phyloP scores from a whole-genome alignment of 2,113 vertebrate genomes.

The Engystomops pustulosus region DNA sequence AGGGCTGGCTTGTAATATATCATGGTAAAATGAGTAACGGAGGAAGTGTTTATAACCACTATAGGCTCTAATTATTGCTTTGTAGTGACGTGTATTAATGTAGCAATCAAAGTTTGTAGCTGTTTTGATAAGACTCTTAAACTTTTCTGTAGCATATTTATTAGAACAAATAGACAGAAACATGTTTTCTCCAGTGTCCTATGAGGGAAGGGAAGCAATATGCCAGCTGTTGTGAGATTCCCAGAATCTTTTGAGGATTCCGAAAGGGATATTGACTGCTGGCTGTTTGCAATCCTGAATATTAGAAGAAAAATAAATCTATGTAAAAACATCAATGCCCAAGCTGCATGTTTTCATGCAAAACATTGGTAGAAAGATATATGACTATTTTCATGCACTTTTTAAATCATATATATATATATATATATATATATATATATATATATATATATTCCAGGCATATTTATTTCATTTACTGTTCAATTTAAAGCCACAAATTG shows the following conservation, averaged over 20 bases:
- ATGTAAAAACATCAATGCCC: too few relatives aligned
- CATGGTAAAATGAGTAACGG: background rate
- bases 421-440: too few relatives aligned
- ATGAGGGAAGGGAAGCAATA: background rate
- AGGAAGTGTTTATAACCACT: background rate
- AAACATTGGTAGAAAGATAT: too few relatives aligned
- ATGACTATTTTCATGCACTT: too few relatives aligned
- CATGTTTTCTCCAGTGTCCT: background rate
- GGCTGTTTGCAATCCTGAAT: background rate
- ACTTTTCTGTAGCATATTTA: background rate
- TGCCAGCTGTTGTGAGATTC: conserved; percentile 18
- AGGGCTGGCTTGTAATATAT: background rate
- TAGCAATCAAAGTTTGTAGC: background rate
- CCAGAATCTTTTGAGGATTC: background rate
- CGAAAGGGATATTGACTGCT: background rate
- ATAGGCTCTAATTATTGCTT: background rate
- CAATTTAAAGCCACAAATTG: too few relatives aligned
- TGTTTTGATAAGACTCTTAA: background rate
- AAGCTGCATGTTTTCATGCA: too few relatives aligned
- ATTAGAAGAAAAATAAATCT: background rate
- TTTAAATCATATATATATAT: too few relatives aligned
- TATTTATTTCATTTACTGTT: too few relatives aligned
- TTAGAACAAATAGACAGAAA: conserved; percentile 14
- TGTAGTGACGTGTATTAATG: conserved; percentile 6
- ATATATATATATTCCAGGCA: too few relatives aligned